Evolutionary conservation across 2,113 vertebrate genomes (phyloP).

Genomic region (Austrofundulus limnaeus): DNA sequence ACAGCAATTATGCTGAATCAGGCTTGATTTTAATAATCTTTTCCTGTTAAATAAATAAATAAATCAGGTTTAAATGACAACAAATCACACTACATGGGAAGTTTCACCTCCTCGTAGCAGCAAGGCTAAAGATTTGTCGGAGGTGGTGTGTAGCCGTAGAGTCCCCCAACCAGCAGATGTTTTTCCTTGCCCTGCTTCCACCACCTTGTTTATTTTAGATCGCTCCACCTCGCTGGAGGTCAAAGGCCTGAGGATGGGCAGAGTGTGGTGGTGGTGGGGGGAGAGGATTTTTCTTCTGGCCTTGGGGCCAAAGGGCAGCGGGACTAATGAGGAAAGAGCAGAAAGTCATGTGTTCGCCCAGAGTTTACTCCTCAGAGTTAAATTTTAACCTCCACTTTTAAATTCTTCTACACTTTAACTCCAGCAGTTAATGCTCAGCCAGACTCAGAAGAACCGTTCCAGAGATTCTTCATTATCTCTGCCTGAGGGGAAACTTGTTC

Average conservation of each 20-base stretch:
- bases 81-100: constrained; percentile 63
- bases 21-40: too few species aligned
- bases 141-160: constrained; percentile 36
- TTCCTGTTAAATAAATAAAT: too few species aligned
- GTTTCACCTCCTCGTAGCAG: constrained; percentile 58
- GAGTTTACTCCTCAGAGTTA: constrained; percentile 65
- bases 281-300: constrained; percentile 33
- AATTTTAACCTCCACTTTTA: constrained; percentile 71
- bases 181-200: constrained; percentile 70
- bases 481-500: constrained; percentile 1
- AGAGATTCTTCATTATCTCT: background rate
- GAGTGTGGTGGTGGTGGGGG: constrained; percentile 24
- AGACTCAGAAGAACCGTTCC: background rate
- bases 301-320: constrained; percentile 69
- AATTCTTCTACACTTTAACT: constrained; percentile 70
- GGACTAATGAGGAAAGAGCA: constrained; percentile 69
- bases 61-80: constrained; percentile 75
- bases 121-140: constrained; percentile 68
- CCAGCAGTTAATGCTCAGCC: constrained; percentile 30
- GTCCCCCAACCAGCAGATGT: constrained; percentile 74
- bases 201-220: constrained; percentile 74
- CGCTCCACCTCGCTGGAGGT: constrained; percentile 70
- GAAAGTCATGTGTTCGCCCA: constrained; percentile 61
- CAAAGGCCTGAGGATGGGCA: constrained; percentile 69
- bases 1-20: too few species aligned